Conservation (phyloP, 1,140 invertebrate species). For the Calliphora vicina region DNA sequence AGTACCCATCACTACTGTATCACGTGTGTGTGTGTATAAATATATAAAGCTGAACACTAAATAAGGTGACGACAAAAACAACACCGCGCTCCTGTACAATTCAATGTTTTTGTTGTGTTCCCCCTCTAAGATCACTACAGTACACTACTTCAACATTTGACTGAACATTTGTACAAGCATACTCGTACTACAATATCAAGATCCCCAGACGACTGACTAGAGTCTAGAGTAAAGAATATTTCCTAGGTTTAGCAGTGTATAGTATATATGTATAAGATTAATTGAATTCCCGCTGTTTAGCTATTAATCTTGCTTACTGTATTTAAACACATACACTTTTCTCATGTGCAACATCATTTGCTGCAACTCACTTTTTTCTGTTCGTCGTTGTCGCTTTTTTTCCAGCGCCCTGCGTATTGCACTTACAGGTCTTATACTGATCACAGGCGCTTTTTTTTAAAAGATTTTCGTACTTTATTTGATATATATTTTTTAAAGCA, state of each 20-base stretch:
- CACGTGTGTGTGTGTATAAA: no score
- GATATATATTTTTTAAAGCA: not conserved
- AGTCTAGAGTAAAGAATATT: not conserved
- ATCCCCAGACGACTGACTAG: not conserved
- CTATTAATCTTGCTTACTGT: constrained; percentile 39
- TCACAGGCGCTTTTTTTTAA: not conserved
- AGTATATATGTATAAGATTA: constrained; percentile 37
- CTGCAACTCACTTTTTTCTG: not conserved
- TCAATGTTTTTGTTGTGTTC: not conserved
- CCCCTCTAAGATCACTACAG: not conserved
- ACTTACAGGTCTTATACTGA: not conserved
- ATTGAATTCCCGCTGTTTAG: constrained; percentile 33
- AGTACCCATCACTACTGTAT: not conserved
- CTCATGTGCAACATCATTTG: not conserved
- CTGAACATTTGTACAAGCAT: not conserved
- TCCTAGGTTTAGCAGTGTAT: not conserved
- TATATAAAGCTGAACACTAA: not conserved
- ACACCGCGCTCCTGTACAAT: not conserved
- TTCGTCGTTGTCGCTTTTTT: not conserved
- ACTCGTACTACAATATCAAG: not conserved
- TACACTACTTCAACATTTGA: not conserved
- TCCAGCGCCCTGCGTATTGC: not conserved
- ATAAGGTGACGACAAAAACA: not conserved
- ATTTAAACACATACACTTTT: no score
- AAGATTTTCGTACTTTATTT: not conserved